Conservation (phyloP, 2,888 invertebrate genomes). For the Phasia obesa region DNA sequence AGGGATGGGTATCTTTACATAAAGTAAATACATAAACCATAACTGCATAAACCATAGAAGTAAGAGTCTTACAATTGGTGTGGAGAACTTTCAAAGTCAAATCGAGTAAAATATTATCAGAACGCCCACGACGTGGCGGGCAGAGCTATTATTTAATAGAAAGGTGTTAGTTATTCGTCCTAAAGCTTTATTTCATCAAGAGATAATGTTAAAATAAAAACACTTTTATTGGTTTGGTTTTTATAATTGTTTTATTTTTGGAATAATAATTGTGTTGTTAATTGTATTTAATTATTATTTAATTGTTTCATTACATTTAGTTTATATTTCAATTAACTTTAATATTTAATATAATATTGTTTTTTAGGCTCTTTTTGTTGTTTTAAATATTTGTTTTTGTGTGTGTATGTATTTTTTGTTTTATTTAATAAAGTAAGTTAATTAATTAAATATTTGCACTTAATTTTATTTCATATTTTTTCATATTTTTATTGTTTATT, state of each 20-base stretch:
- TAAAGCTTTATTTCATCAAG: neutral
- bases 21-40: no score
- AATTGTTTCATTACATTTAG: conserved; percentile 63
- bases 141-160: no score
- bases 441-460: conserved; percentile 70
- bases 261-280: conserved; percentile 63
- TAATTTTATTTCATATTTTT: conserved; percentile 61
- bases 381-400: conserved; percentile 11
- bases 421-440: conserved; percentile 40
- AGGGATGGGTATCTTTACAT: no score
- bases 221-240: conserved; percentile 43
- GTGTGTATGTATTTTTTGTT: conserved; percentile 31
- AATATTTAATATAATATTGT: conserved; percentile 43
- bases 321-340: conserved; percentile 52
- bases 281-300: conserved; percentile 68
- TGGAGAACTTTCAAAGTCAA: no score
- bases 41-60: no score
- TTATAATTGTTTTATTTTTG: conserved; percentile 63
- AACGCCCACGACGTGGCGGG: no score
- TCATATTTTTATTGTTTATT: neutral
- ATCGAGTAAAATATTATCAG: no score
- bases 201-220: conserved; percentile 59
- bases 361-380: conserved; percentile 6
- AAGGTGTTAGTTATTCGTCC: no score
- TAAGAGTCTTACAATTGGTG: no score